These are phyloP conservation scores for Salvelinus alpinus DNA, from an alignment of 2,113 vertebrate genomes.

Conservation along the genomic window DNA sequence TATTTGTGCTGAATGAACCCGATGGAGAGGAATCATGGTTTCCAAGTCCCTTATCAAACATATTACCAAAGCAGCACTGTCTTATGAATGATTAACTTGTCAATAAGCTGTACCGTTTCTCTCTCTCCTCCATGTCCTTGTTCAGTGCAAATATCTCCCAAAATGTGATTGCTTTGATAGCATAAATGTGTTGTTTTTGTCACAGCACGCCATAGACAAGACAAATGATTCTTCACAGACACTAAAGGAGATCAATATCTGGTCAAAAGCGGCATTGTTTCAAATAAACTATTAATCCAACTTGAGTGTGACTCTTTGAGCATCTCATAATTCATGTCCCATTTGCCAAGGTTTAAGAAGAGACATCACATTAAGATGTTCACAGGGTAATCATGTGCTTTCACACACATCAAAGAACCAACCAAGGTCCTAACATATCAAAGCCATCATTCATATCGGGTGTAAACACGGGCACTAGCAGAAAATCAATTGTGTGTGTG, in stretches of 20 bases:
- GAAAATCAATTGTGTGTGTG: constrained; percentile 38
- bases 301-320: constrained; percentile 46
- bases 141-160: constrained; percentile 41
- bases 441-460: constrained; percentile 55
- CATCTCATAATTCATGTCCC: constrained; percentile 47
- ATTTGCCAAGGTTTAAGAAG: constrained; percentile 52
- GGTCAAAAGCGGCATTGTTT: constrained; percentile 35
- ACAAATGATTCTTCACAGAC: constrained; percentile 31
- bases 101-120: constrained; percentile 18
- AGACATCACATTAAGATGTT: constrained; percentile 41
- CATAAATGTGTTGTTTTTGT: constrained; percentile 51
- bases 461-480: constrained; percentile 33
- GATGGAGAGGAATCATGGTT: too few relatives aligned
- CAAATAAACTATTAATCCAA: constrained; percentile 38
- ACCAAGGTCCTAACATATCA: constrained; percentile 39
- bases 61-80: constrained; percentile 12
- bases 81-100: constrained; percentile 51
- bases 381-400: constrained; percentile 37
- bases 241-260: constrained; percentile 31
- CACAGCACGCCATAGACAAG: constrained; percentile 36
- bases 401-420: constrained; percentile 49
- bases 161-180: constrained; percentile 53
- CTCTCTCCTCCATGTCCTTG: constrained; percentile 22
- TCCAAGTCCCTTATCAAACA: background rate
- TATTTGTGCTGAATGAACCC: constrained; percentile 16